Evolutionary conservation across 2,113 vertebrate genomes (phyloP), one percentile per base, ranked within the genome.

Genomic region (Clarias batrachus): DNA sequence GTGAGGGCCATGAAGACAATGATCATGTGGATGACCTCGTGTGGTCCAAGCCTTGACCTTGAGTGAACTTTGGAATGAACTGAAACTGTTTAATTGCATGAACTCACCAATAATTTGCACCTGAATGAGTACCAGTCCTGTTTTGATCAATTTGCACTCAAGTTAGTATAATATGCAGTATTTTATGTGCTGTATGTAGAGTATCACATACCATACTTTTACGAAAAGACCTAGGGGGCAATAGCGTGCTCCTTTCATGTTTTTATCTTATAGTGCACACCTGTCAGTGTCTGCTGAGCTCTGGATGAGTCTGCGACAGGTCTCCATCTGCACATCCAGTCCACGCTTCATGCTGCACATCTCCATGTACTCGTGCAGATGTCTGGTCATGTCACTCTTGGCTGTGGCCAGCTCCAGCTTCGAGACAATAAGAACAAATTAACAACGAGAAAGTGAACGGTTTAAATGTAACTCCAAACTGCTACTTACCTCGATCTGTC

Each of bases 271-370:
- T 30, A n/a, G 54, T 68, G 63, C 90, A n/a, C 59, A 90, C 91
- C 91, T 91, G 82, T 88, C 90, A 13, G 57, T 87, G 71, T 76
- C 63, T 52, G 23, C 83, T 10, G 89, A 82, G 0, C 97, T 97
- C 91, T 98, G 98, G 88, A 97, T 97, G 90, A 99, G 97, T 79
- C 98, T 93, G 17, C 97, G 89, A 85, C 95, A 97, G 21, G 95
- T 96, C 88, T 96, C 95, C 94, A 95, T 95, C 93, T 98, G 97
- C 21, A 98, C 97, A 4, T 98, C 97, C 88, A 98, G 96, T 68
- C 97, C 97, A 66, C 97, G 87, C 86, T 98, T 98, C 97, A 98
- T 97, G 90, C 96, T 97, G 90, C 97, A 98, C 96, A 98, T 98
- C 89, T 98, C 97, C 97, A 98, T 98, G 92, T 98, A 98, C 84